Evolutionary conservation across 2,888 invertebrate genomes (phyloP).

Genomic region (Bombylius major): DNA sequence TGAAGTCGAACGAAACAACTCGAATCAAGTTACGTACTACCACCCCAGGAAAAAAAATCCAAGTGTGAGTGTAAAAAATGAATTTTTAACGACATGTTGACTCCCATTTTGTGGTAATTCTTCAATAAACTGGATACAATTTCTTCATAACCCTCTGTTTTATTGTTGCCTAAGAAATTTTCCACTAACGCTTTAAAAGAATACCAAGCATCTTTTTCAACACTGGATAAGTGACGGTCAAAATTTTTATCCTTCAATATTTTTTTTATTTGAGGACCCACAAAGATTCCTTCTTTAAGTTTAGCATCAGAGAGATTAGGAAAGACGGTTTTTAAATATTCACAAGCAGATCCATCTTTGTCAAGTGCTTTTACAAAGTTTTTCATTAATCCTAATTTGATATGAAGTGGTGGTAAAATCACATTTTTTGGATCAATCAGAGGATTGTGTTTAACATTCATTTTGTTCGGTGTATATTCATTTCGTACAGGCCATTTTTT

Average conservation of each 20-base stretch:
- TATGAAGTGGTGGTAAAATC: neutral
- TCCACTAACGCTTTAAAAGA: constrained; percentile 1
- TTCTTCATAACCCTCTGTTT: neutral
- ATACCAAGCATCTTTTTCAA: neutral
- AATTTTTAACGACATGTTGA: constrained; percentile 6
- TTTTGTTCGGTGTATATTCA: constrained; percentile 1
- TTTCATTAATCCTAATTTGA: too few relatives aligned
- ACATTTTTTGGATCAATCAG: constrained; percentile 6
- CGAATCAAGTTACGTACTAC: too few relatives aligned
- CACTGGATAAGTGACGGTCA: neutral
- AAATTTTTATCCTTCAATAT: constrained; percentile 1
- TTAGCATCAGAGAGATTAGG: too few relatives aligned
- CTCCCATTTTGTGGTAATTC: neutral
- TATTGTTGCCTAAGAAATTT: constrained; percentile 1
- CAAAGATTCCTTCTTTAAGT: neutral
- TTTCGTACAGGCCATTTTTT: constrained; percentile 11
- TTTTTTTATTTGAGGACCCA: neutral
- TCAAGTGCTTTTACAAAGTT: too few relatives aligned
- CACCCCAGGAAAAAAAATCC: neutral
- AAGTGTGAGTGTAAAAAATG: neutral
- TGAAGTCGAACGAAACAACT: too few relatives aligned
- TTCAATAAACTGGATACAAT: neutral
- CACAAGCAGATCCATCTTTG: constrained; percentile 4
- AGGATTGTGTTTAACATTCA: constrained; percentile 7
- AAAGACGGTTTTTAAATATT: too few relatives aligned